Evolutionary conservation across 2,113 vertebrate species (phyloP).

Genomic region (Mobula hypostoma): DNA sequence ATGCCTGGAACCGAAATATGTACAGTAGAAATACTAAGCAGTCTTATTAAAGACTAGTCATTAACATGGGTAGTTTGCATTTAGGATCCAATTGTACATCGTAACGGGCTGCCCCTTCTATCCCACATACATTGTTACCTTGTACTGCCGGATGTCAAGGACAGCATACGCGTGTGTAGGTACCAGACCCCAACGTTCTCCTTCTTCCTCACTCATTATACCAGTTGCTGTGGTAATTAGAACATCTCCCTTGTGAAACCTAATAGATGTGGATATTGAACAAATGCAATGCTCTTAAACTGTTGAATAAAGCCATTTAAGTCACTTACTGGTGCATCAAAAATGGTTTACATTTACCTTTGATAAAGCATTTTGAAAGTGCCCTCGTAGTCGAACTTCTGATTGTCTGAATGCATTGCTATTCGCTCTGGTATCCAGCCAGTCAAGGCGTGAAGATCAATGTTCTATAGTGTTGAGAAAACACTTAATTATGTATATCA

Average conservation of each 20-base stretch:
- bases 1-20: neutral
- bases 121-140: constrained; percentile 56
- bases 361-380: constrained; percentile 96
- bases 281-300: neutral
- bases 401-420: constrained; percentile 98
- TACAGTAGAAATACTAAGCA: neutral
- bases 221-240: constrained; percentile 93
- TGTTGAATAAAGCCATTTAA: constrained; percentile 26
- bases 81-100: neutral
- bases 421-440: constrained; percentile 98
- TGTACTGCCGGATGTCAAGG: constrained; percentile 88
- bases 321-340: neutral
- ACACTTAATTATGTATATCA: neutral
- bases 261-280: constrained; percentile 44
- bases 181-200: constrained; percentile 89
- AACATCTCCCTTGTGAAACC: constrained; percentile 92
- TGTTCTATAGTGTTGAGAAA: constrained; percentile 69
- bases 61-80: neutral
- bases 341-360: constrained; percentile 59
- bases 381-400: constrained; percentile 84
- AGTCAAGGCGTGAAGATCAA: constrained; percentile 92
- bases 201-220: constrained; percentile 94
- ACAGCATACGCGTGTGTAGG: constrained; percentile 96
- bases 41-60: neutral
- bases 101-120: neutral